These are phyloP conservation scores for Drosophila ercepeae DNA, from an alignment of 1,140 invertebrate genomes.

Conservation along the genomic window DNA sequence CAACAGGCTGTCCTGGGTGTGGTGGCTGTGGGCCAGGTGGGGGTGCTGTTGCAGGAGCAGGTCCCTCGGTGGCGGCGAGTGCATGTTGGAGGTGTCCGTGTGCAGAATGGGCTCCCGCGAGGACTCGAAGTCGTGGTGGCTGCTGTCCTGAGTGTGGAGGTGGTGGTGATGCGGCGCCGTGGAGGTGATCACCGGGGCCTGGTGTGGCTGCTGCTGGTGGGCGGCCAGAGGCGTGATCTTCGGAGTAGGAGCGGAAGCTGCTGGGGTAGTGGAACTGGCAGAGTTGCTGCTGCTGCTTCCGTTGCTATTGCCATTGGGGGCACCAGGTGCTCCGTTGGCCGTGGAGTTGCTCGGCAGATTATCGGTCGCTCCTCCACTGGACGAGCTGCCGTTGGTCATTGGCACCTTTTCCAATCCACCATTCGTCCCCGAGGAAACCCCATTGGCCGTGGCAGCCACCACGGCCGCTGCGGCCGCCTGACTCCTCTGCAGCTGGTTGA, in stretches of 20 bases:
- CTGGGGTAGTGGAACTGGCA: slow-evolving; percentile 60
- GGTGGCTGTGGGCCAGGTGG: slow-evolving; percentile 65
- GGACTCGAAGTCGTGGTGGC: slow-evolving; percentile 81
- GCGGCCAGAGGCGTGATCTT: slow-evolving; percentile 29
- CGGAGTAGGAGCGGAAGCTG: slow-evolving; percentile 31
- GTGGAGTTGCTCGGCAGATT: slow-evolving; percentile 68
- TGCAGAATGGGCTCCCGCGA: slow-evolving; percentile 75
- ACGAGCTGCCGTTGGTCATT: slow-evolving; percentile 23
- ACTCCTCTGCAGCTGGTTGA: slow-evolving; percentile 73
- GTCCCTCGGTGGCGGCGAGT: slow-evolving; percentile 77
- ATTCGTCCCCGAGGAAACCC: slow-evolving; percentile 21
- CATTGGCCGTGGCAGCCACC: slow-evolving; percentile 41
- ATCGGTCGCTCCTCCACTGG: slow-evolving; percentile 21
- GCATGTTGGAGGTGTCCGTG: slow-evolving; percentile 82
- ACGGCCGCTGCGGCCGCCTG: slow-evolving; percentile 52
- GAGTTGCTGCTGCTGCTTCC: slow-evolving; percentile 48
- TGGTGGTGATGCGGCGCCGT: slow-evolving; percentile 74
- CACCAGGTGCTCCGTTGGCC: slow-evolving; percentile 10
- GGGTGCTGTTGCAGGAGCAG: slow-evolving; percentile 59
- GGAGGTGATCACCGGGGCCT: slow-evolving; percentile 77
- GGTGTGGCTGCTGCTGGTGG: slow-evolving; percentile 76
- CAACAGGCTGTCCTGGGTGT: slow-evolving; percentile 60
- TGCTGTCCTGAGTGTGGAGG: slow-evolving; percentile 72
- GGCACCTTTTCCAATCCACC: slow-evolving; percentile 35
- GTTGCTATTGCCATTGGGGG: slow-evolving; percentile 22